Evolutionary conservation across 1,140 invertebrate genomes (phyloP).

Genomic region (Bradysia coprophila): DNA sequence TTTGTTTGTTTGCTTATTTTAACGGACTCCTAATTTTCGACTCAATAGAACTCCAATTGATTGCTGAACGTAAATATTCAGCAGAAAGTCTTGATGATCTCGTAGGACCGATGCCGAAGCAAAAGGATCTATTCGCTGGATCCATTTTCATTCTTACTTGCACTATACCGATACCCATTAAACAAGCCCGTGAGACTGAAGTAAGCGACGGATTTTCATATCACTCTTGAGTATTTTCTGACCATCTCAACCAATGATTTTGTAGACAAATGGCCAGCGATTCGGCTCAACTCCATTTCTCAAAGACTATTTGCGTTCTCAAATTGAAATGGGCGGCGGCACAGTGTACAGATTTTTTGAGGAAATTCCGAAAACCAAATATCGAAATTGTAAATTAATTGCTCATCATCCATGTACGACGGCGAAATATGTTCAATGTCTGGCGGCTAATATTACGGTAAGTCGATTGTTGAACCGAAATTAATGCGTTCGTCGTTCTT

Average conservation of each 20-base stretch:
- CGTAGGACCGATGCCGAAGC: constrained; percentile 28
- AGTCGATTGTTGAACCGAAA: not conserved
- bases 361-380: constrained; percentile 31
- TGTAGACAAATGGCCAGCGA: too few species aligned
- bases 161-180: constrained; percentile 24
- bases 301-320: constrained; percentile 30
- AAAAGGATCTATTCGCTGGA: constrained; percentile 29
- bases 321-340: constrained; percentile 32
- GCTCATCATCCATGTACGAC: constrained; percentile 37
- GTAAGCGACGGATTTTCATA: too few species aligned
- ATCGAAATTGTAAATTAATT: constrained; percentile 29
- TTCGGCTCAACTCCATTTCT: too few species aligned
- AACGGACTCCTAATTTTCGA: not conserved
- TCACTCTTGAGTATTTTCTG: too few species aligned
- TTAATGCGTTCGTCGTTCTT: too few species aligned
- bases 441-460: constrained; percentile 28
- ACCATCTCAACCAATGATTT: too few species aligned
- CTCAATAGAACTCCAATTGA: not conserved
- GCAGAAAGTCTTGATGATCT: not conserved
- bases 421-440: constrained; percentile 33
- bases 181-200: too few species aligned
- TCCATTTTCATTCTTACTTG: constrained; percentile 34
- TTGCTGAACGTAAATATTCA: not conserved
- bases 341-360: constrained; percentile 33
- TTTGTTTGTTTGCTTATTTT: not conserved